A percentile compares a stretch with the other conserved stretches of the same genome.
phyloP scores from a whole-genome alignment of 2,888 invertebrate genomes.

The Lumbricus terrestris region DNA sequence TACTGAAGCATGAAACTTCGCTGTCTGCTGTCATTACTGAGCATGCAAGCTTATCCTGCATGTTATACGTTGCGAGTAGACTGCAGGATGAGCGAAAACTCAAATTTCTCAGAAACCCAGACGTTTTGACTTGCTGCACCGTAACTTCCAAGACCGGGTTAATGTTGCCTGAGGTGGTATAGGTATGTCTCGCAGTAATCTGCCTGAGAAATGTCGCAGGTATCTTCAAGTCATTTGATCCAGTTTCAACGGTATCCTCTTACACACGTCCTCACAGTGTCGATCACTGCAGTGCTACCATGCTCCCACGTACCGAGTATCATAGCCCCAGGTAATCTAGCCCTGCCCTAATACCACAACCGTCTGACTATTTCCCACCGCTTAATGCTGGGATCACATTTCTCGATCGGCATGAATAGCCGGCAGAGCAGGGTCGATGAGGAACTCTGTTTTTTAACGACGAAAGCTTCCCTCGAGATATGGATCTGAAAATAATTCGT shows the following conservation, averaged over 20 bases:
- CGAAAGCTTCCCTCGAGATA: neutral
- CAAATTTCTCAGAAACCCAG: no score
- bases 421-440: neutral
- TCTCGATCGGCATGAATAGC: neutral
- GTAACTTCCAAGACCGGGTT: neutral
- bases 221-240: neutral
- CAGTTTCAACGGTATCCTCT: neutral
- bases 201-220: neutral
- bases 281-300: neutral
- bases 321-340: neutral
- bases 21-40: no score
- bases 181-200: neutral
- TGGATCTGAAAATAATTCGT: neutral
- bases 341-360: neutral
- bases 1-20: no score
- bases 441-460: neutral
- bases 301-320: neutral
- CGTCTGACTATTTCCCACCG: no score
- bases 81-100: no score
- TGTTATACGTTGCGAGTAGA: no score
- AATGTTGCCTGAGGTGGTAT: neutral
- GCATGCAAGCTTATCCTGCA: no score
- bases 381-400: neutral
- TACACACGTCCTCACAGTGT: neutral
- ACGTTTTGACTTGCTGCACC: neutral